Evolutionary conservation across 2,888 invertebrate genomes (phyloP).

Genomic region (Pteria penguin): DNA sequence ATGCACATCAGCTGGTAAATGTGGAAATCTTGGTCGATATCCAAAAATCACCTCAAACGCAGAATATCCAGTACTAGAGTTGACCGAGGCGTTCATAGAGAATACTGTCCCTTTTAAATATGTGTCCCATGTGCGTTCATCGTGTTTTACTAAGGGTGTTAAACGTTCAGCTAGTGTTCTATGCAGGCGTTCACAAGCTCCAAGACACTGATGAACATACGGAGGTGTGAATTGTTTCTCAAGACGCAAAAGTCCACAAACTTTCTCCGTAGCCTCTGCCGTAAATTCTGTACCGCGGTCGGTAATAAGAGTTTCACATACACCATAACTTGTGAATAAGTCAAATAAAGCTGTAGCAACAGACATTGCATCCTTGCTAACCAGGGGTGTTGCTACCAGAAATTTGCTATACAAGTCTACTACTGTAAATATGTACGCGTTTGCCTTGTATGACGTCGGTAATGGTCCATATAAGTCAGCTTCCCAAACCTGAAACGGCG

Average conservation of each 20-base stretch:
- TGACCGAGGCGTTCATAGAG: background rate
- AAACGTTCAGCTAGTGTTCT: constrained; percentile 36
- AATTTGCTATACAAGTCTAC: constrained; percentile 14
- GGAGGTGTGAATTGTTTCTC: constrained; percentile 44
- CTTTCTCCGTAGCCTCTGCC: constrained; percentile 23
- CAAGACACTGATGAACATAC: constrained; percentile 49
- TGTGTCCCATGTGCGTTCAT: background rate
- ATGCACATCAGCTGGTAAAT: background rate
- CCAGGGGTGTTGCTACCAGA: constrained; percentile 9
- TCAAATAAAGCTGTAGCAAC: constrained; percentile 11
- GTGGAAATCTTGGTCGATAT: background rate
- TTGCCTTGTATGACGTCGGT: background rate
- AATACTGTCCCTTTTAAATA: background rate
- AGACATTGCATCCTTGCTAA: constrained; percentile 17
- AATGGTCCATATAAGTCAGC: constrained; percentile 22
- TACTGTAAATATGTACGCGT: constrained; percentile 14
- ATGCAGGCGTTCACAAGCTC: constrained; percentile 46
- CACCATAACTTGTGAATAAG: constrained; percentile 1
- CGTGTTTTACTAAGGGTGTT: background rate
- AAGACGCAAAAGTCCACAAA: constrained; percentile 41
- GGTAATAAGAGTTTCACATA: constrained; percentile 22
- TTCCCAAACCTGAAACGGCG: constrained; percentile 30
- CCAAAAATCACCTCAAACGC: background rate
- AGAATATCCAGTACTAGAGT: background rate
- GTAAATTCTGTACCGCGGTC: constrained; percentile 20